phyloP scores from a whole-genome alignment of 2,113 vertebrate genomes.

The Clinocottus analis region DNA sequence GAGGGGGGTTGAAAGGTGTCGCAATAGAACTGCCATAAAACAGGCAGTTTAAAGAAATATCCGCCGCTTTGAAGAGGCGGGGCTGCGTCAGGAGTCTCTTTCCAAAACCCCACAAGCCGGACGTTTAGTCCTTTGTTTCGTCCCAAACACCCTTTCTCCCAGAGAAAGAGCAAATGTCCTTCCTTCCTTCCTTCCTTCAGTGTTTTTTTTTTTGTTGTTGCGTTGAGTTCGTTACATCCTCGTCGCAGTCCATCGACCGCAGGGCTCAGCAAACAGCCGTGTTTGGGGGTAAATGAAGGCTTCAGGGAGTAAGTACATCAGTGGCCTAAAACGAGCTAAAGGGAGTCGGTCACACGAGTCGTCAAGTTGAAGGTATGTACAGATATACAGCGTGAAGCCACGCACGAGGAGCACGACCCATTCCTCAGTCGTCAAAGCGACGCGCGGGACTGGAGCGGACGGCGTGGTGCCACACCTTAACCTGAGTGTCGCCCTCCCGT shows the following conservation, averaged over 20 bases:
- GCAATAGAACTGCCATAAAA: constrained; percentile 80
- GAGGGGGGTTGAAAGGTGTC: constrained; percentile 69
- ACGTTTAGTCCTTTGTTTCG: constrained; percentile 6
- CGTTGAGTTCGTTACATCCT: constrained; percentile 37
- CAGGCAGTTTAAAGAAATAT: constrained; percentile 77
- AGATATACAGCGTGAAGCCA: constrained; percentile 59
- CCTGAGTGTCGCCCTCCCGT: constrained; percentile 45
- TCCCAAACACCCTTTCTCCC: constrained; percentile 14
- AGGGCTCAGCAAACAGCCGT: constrained; percentile 66
- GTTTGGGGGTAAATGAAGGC: constrained; percentile 54
- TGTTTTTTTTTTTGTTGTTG: no score
- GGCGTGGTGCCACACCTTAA: constrained; percentile 45
- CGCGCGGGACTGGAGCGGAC: neutral
- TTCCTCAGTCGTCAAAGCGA: constrained; percentile 35
- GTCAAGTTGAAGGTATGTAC: constrained; percentile 62
- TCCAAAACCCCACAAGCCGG: constrained; percentile 35
- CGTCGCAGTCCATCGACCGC: constrained; percentile 53
- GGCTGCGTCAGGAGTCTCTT: constrained; percentile 61
- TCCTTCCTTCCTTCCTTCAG: constrained; percentile 13
- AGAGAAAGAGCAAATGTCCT: constrained; percentile 32
- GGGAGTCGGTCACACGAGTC: constrained; percentile 44
- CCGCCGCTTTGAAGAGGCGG: constrained; percentile 56
- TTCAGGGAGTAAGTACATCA: constrained; percentile 63
- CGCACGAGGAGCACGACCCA: constrained; percentile 6
- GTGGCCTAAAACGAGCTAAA: constrained; percentile 54